Base-by-base conservation (phyloP, 2,797 vertebrate genomes). In the Coluber constrictor region DNA sequence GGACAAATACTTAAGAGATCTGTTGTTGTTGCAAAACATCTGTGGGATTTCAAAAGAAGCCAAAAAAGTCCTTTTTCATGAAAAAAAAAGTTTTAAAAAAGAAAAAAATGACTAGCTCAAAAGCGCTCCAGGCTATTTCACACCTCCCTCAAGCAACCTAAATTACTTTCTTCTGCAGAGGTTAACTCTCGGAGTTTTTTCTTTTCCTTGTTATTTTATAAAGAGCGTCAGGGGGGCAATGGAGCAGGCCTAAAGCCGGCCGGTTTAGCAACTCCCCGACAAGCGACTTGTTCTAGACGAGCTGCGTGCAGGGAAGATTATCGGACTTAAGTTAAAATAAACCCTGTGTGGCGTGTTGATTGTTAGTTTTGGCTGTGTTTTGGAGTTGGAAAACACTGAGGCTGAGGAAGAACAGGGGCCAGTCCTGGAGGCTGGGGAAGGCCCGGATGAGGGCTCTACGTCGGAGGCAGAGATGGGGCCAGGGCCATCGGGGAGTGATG, bases 321-420 rank as follows among this genome's bases (percentile, higher is more conserved):
- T 95, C 95, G 86, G 93, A 91, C 54, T 95, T 93, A 94, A 93
- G 93, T 94, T 93, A 93, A 96, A 95, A 96, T 95, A 95, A 97
- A 96, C 93, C 66, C 91, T 0, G 55, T 0, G 0, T 90, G 87
- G 92, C 92, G 88, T 95, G 95, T 94, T 96, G 94, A 95, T 90
- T 95, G 94, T 96, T 96, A 94, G 93, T 56, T 93, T 97, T 97
- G 96, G 96, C 95, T 92, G 89, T 10, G 51, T 54, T 54, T 9
- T 54, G 51, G 51, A 54, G 8, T 54, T 9, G 9, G 51, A 54
- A 9, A 51, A 1, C 9, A 8, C 9, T 8, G 7, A 51, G 51
- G 51, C 9, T 51, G 51, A 1, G 51, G 1, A 51, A 2, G 51
- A 54, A 10, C 1, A 54, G 1, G 51, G 1, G 51, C 9, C 8